A percentile compares a stretch with the other conserved stretches of the same genome.
Evolutionary conservation across 2,113 vertebrate species (phyloP).

Genomic region (Engystomops pustulosus): DNA sequence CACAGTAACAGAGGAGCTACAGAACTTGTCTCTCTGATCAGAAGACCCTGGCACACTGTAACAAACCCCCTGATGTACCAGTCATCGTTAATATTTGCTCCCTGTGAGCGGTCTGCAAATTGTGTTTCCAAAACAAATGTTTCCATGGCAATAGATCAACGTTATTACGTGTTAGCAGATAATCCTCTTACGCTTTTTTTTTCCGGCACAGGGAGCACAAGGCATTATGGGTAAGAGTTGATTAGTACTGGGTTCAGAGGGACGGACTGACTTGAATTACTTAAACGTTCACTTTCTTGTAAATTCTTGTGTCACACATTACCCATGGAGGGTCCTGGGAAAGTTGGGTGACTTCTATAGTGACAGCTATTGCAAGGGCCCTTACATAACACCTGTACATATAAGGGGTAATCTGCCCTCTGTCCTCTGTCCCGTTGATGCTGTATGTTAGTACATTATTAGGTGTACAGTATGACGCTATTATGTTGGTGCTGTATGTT

Average conservation of each 20-base stretch:
- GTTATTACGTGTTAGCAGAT: slow-evolving; percentile 12
- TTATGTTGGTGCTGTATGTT: neutral
- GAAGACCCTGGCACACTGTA: neutral
- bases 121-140: slow-evolving; percentile 52
- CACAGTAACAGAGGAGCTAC: no score
- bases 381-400: no score
- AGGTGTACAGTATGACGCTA: neutral
- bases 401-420: no score
- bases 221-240: no score
- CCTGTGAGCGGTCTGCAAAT: slow-evolving; percentile 30
- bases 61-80: neutral
- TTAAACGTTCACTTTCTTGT: no score
- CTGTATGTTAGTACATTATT: neutral
- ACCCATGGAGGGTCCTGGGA: no score
- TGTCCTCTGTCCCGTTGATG: no score
- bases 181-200: slow-evolving; percentile 33
- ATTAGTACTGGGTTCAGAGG: no score
- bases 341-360: no score
- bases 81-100: slow-evolving; percentile 31
- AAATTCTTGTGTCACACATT: no score
- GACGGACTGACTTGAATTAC: no score
- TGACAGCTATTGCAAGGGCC: no score
- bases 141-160: slow-evolving; percentile 18
- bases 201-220: neutral
- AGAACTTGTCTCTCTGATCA: neutral